Percentiles rank a stretch among this genome's conserved stretches.
phyloP scores from a whole-genome alignment of 2,888 invertebrate genomes.

The Baccha elongata region DNA sequence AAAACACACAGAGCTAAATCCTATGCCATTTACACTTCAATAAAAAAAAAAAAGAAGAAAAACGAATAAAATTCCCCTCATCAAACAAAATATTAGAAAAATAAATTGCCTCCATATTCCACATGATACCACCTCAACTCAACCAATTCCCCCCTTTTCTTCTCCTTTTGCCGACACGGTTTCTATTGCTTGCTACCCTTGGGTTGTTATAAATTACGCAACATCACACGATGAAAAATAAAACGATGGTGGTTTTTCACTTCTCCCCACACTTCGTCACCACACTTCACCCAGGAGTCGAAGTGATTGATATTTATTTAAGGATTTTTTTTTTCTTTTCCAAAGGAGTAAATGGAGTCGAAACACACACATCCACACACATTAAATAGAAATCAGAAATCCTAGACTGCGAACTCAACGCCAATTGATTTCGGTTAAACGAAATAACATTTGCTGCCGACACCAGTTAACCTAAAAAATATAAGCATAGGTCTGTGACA shows the following conservation, averaged over 20 bases:
- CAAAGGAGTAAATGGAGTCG: conserved; percentile 21
- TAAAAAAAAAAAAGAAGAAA: conserved; percentile 28
- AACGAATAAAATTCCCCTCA: conserved; percentile 20
- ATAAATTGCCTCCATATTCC: conserved; percentile 66
- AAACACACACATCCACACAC: conserved; percentile 10
- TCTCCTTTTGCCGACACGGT: not conserved
- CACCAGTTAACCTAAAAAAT: conserved; percentile 58
- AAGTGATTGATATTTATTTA: conserved; percentile 73
- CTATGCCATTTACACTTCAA: conserved; percentile 65
- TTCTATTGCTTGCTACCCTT: not conserved
- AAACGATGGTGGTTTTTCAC: conserved; percentile 27
- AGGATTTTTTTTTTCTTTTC: conserved; percentile 39
- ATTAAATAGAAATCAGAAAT: conserved; percentile 51
- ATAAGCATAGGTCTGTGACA: conserved; percentile 58
- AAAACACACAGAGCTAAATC: conserved; percentile 43
- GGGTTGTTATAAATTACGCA: conserved; percentile 59
- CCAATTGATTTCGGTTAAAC: conserved; percentile 42
- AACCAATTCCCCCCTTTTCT: not conserved
- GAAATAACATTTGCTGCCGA: conserved; percentile 25
- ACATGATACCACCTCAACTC: conserved; percentile 39
- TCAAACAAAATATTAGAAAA: conserved; percentile 65
- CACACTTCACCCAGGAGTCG: conserved; percentile 63
- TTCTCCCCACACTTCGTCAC: conserved; percentile 47
- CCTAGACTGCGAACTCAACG: conserved; percentile 42
- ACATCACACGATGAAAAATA: conserved; percentile 37